Evolutionary conservation across 2,888 invertebrate species (phyloP), one percentile per base, ranked within the genome.

Genomic region (Mellilla xanthometata): DNA sequence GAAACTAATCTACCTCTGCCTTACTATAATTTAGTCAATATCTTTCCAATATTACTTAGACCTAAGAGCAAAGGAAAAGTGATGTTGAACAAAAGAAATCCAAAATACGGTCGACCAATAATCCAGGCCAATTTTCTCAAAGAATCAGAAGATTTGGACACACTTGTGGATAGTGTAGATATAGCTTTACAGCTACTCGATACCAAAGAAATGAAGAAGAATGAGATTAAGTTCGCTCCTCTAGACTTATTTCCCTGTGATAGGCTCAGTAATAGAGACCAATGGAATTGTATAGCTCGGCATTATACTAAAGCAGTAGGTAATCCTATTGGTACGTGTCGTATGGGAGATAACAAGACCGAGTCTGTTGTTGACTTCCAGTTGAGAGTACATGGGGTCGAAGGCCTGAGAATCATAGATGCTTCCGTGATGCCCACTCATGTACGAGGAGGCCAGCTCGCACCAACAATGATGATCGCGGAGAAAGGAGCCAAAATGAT

Each of bases 381-480:
- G 52, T 54, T 90, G 13, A 74, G 75, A 56, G 77, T 90, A 10
- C 86, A 90, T 45, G 88, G 85, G 3, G 60, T 90, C 12, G 88
- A 90, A 69, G 81, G 88, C 4, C 65, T 90, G 8, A 71, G 90
- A 51, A 82, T 90, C 29, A 70, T 84, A 30, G 90, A 90, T 47
- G 81, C 89, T 32, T 90, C 90, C 9, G 76, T 90, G 3, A 88
- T 90, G 89, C 90, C 90, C 0, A 76, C 80, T 12, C 86, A 89
- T 49, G 85, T 81, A 0, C 68, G 90, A 22, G 87, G 85, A 12
- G 76, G 81, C 1, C 76, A 81, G 24, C 75, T 81, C 52, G 82
- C 77, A 39, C 80, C 89, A 1, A 83, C 85, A 7, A 70, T 90
- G 62, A 89, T 90, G 90, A 87, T 90, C 41, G 90, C 90, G 24